Evolutionary conservation across 2,888 invertebrate species (phyloP).

Genomic region (Reticulitermes lucifugus): DNA sequence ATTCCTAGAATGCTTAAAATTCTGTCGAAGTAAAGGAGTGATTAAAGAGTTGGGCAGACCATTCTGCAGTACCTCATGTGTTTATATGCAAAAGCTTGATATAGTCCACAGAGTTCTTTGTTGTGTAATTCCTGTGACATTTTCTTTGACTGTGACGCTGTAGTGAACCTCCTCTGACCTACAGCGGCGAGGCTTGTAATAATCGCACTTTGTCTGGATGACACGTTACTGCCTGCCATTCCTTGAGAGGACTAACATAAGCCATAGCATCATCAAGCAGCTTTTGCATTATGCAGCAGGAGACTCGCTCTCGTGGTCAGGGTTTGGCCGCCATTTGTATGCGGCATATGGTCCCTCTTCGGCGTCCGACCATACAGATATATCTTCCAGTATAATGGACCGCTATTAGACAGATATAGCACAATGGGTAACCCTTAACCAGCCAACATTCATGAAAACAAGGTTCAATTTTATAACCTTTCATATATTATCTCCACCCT

Average conservation of each 20-base stretch:
- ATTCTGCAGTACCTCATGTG: no score
- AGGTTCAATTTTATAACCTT: conserved; percentile 10
- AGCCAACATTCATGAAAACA: conserved; percentile 16
- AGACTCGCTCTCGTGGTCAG: conserved; percentile 8
- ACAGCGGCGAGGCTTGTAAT: background rate
- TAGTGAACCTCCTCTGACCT: no score
- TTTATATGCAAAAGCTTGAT: no score
- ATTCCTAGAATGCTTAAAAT: no score
- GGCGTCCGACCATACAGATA: conserved; percentile 11
- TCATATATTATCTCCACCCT: background rate
- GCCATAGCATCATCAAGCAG: conserved; percentile 12
- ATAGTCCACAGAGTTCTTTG: no score
- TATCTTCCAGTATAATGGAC: conserved; percentile 25
- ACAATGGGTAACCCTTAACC: background rate
- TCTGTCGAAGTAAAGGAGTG: no score
- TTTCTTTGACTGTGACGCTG: no score
- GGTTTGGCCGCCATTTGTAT: conserved; percentile 23
- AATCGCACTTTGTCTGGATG: background rate
- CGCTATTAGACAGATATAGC: conserved; percentile 27
- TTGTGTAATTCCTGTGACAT: no score
- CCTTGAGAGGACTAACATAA: background rate
- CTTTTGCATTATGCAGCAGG: conserved; percentile 28
- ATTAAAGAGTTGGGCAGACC: no score
- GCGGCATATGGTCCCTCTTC: conserved; percentile 28
- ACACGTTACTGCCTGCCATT: background rate